phyloP scores from a whole-genome alignment of 2,888 invertebrate genomes.

The Lasioglossum lativentre region DNA sequence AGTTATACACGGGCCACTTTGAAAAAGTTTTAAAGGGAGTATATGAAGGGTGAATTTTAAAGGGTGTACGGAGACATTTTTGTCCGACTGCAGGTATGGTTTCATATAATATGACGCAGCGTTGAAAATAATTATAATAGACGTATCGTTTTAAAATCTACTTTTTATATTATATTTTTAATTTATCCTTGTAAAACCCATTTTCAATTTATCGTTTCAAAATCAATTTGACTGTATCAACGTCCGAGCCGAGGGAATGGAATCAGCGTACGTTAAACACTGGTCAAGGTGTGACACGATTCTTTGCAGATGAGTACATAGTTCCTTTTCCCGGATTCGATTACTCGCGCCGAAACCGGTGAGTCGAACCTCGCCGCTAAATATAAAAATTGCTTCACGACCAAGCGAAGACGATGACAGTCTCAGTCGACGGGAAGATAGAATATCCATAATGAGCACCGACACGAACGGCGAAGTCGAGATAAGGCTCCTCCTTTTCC shows the following conservation, averaged over 20 bases:
- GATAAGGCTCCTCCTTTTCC: slow-evolving; percentile 43
- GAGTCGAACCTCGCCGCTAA: slow-evolving; percentile 52
- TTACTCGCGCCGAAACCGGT: slow-evolving; percentile 38
- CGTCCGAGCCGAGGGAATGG: background rate
- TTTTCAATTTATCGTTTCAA: background rate
- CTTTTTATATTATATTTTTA: too few species aligned
- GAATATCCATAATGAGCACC: slow-evolving; percentile 20
- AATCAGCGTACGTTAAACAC: background rate
- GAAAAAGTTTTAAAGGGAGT: too few species aligned
- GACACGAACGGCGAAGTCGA: slow-evolving; percentile 28
- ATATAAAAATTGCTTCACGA: slow-evolving; percentile 70
- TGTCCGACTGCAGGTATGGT: too few species aligned
- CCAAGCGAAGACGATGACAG: slow-evolving; percentile 19
- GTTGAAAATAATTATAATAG: too few species aligned
- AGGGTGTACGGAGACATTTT: too few species aligned
- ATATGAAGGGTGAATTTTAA: too few species aligned
- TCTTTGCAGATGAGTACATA: slow-evolving; percentile 58
- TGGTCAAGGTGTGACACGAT: slow-evolving; percentile 45
- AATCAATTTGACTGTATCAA: background rate
- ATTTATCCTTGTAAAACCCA: background rate
- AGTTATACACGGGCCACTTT: too few species aligned
- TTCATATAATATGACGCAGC: too few species aligned
- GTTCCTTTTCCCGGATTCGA: slow-evolving; percentile 57
- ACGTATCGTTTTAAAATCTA: too few species aligned
- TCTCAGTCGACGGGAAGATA: slow-evolving; percentile 28